Percentiles rank a stretch among this genome's conserved stretches.
Conservation (phyloP, 2,888 invertebrate species). For the Stenoptilia bipunctidactyla region DNA sequence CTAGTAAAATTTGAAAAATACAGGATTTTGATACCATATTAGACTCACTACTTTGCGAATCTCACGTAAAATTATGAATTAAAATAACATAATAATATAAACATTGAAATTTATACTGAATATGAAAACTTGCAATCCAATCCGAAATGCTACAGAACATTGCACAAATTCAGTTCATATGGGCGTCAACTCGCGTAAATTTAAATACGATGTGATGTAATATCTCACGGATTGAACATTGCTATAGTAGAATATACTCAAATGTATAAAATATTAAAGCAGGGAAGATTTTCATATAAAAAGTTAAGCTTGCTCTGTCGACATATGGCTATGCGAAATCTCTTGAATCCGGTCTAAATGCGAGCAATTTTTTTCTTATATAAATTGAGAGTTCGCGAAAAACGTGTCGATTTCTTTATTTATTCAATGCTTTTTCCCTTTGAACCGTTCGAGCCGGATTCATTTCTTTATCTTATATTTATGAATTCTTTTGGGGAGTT, state of each 20-base stretch:
- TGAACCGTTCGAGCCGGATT: conserved; percentile 30
- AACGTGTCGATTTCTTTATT: conserved; percentile 67
- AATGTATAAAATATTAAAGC: conserved; percentile 9
- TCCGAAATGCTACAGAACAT: too few species aligned
- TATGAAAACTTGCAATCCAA: too few species aligned
- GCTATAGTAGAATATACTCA: conserved; percentile 9
- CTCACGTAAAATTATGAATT: too few species aligned
- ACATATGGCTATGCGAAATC: conserved; percentile 49
- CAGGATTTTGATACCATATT: too few species aligned
- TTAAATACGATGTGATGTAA: not conserved
- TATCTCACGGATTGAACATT: too few species aligned
- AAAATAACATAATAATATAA: too few species aligned
- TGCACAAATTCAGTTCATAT: too few species aligned
- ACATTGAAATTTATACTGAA: too few species aligned
- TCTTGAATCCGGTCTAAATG: conserved; percentile 44
- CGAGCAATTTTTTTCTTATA: conserved; percentile 59
- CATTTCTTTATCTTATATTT: conserved; percentile 41
- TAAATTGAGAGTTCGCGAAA: conserved; percentile 60
- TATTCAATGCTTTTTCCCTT: conserved; percentile 61
- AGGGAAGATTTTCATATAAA: conserved; percentile 29
- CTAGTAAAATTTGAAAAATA: too few species aligned
- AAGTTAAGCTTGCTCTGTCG: conserved; percentile 38
- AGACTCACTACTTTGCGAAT: too few species aligned
- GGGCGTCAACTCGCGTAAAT: not conserved
- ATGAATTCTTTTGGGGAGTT: conserved; percentile 47